phyloP scores from a whole-genome alignment of 2,797 vertebrate genomes.

The Arremon aurantiirostris region DNA sequence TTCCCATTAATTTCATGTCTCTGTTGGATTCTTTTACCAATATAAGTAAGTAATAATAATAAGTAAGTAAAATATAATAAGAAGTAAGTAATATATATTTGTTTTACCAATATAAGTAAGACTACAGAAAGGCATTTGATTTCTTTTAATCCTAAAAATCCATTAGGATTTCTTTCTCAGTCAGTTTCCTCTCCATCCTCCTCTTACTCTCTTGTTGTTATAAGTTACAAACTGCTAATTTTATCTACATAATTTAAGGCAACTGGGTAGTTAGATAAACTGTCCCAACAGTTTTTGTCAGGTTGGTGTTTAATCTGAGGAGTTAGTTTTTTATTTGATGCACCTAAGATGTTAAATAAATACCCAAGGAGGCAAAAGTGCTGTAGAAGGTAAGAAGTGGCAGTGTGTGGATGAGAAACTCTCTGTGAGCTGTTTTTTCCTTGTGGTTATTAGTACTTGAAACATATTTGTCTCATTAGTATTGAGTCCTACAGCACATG shows the following conservation, averaged over 20 bases:
- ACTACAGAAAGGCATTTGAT: background rate
- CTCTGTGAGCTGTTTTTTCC: background rate
- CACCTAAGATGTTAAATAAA: background rate
- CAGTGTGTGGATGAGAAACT: background rate
- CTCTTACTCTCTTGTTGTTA: background rate
- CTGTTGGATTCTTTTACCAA: no score
- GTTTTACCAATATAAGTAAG: background rate
- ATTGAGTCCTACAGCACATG: background rate
- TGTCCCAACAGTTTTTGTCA: background rate
- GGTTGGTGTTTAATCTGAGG: background rate
- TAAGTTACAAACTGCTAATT: background rate
- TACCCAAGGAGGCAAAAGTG: background rate
- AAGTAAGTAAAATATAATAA: no score
- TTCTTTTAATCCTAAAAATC: background rate
- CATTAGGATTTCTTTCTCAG: background rate
- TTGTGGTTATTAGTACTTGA: background rate
- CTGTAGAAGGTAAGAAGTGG: background rate
- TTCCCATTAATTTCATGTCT: background rate
- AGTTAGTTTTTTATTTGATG: background rate
- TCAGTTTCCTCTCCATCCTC: background rate
- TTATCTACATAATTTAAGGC: background rate
- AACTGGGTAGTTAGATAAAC: background rate
- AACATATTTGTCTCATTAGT: background rate
- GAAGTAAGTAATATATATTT: background rate
- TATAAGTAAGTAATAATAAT: no score